Evolutionary conservation across 2,888 invertebrate genomes (phyloP).

Genomic region (Tinea semifulvella): DNA sequence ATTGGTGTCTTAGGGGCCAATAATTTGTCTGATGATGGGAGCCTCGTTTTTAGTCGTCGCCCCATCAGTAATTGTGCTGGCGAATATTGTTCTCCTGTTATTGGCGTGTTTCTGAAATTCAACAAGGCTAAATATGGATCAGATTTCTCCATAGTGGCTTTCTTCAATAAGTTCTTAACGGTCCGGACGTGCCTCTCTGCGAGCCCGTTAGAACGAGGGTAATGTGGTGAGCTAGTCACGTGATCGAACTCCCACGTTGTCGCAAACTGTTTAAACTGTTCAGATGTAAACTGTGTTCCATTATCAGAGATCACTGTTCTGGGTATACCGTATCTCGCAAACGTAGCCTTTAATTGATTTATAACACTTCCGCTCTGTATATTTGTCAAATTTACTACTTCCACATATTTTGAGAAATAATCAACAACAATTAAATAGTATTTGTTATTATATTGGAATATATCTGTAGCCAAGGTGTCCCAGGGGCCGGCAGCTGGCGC

Average conservation of each 20-base stretch:
- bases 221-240: not conserved
- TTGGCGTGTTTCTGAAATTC: conserved; percentile 19
- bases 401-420: conserved; percentile 22
- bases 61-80: conserved; percentile 21
- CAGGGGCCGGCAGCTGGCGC: conserved; percentile 8
- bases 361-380: not conserved
- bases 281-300: not conserved
- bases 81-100: conserved; percentile 13
- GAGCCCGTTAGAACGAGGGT: conserved; percentile 4
- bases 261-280: not conserved
- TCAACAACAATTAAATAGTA: conserved; percentile 24
- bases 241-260: not conserved
- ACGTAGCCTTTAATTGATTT: not conserved
- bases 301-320: not conserved
- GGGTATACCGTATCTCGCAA: conserved; percentile 3
- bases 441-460: conserved; percentile 20
- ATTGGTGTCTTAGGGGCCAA: conserved; percentile 7
- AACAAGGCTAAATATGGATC: conserved; percentile 19
- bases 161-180: conserved; percentile 15
- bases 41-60: conserved; percentile 17
- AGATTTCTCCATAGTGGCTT: conserved; percentile 14
- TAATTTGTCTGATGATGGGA: conserved; percentile 13
- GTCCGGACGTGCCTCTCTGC: not conserved
- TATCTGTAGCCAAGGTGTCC: conserved; percentile 20
- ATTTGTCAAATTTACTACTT: conserved; percentile 15